Evolutionary conservation across 2,888 invertebrate species (phyloP), one percentile per base, ranked within the genome.

Genomic region (Diloba caeruleocephala): DNA sequence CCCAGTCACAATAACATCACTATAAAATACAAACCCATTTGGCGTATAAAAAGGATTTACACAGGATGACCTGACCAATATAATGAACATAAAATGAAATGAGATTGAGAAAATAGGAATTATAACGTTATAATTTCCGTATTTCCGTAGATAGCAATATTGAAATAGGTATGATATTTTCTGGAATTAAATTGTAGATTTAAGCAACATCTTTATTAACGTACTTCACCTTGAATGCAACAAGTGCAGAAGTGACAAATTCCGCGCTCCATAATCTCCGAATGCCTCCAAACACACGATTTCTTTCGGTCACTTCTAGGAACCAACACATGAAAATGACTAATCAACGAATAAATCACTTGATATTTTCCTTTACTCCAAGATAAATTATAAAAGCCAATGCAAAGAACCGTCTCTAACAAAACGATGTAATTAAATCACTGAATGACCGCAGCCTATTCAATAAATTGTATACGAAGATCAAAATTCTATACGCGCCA

Each of bases 401-500:
- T 33, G 14, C 33, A 41, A 45, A 51, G 43, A 56, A 31, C 21
- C 23, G 38, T n/a, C n/a, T n/a, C n/a, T n/a, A n/a, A 65, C 33
- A 45, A 45, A 53, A 45, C 28, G 29, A 36, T 23, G 43, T 38
- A 12, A 53, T 63, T 52, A 38, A 62, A 66, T 66, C 46, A 61
- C 23, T 14, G 7, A 43, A 43, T 49, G 45, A 65, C 51, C 50
- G 62, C 68, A 69, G 62, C 65, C 34, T 33, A 60, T 66, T 57
- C 78, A 71, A 74, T 66, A 70, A 81, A 83, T 81, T 78, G 66
- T 80, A 77, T 79, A 65, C 45, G 59, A 55, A 65, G 73, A 78
- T 84, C 77, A 79, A 71, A 81, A 88, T 87, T 84, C 84, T 68
- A 67, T 77, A 71, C 81, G 79, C 83, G 67, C 71, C 66, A 77